Percentiles rank a stretch among this genome's conserved stretches.
Conservation (phyloP, 2,797 vertebrate species). For the Leucoraja ocellata region DNA sequence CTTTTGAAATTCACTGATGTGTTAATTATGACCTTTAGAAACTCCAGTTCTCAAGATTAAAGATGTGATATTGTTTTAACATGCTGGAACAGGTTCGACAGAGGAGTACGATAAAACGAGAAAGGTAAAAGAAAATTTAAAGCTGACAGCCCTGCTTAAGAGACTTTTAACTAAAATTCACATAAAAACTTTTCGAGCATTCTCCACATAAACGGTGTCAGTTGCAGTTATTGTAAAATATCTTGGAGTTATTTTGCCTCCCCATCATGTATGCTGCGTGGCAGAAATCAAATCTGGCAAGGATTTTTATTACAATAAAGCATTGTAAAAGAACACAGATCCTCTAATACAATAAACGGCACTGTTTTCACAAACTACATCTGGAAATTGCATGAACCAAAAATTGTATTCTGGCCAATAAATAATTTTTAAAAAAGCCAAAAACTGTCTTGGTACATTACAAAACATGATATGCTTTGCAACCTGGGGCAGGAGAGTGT, state of each 20-base stretch:
- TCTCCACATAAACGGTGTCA: neutral
- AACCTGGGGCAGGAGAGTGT: too few species aligned
- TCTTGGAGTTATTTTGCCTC: neutral
- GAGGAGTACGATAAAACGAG: neutral
- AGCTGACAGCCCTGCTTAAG: neutral
- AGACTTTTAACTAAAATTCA: neutral
- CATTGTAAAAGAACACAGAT: slow-evolving; percentile 6
- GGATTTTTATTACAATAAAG: neutral
- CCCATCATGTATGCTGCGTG: neutral
- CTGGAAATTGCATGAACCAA: slow-evolving; percentile 20
- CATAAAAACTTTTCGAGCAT: neutral
- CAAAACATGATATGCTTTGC: neutral
- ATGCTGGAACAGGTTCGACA: neutral
- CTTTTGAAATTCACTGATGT: slow-evolving; percentile 38
- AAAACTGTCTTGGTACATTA: neutral
- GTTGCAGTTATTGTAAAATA: neutral
- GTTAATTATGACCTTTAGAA: slow-evolving; percentile 38
- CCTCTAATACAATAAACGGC: neutral
- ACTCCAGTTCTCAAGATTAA: slow-evolving; percentile 28
- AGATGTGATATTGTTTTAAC: slow-evolving; percentile 36
- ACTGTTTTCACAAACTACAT: slow-evolving; percentile 18
- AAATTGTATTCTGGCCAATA: neutral
- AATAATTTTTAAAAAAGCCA: neutral
- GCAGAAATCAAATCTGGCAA: slow-evolving; percentile 6
- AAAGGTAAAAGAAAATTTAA: slow-evolving; percentile 26